Evolutionary conservation across 53 echinoderm and acorn worm genomes (phyloP).

Genomic region (Apostichopus leukothele): DNA sequence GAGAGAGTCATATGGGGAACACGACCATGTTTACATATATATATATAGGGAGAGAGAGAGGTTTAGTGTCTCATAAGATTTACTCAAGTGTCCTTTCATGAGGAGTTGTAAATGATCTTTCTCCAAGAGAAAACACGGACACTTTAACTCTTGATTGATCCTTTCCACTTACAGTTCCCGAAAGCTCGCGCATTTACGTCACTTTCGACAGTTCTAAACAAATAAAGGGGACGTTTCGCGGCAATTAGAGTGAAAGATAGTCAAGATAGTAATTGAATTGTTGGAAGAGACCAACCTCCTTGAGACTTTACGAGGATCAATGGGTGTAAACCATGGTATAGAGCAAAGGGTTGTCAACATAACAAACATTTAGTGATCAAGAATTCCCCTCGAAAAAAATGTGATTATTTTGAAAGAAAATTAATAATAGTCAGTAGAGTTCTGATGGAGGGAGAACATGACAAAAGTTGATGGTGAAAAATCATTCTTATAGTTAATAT

Average conservation of each 20-base stretch:
- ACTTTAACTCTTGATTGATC: background rate
- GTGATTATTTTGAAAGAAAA: no score
- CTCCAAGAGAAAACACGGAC: constrained; percentile 26
- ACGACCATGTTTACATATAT: no score
- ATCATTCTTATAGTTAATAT: background rate
- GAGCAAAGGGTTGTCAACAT: no score
- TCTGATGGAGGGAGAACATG: no score
- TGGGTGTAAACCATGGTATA: background rate
- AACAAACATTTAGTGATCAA: no score
- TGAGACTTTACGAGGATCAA: background rate
- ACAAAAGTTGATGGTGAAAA: no score
- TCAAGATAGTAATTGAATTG: constrained; percentile 13
- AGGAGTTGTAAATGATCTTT: constrained; percentile 10
- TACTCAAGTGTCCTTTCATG: constrained; percentile 1
- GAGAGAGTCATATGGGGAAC: no score
- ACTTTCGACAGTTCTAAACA: constrained; percentile 35
- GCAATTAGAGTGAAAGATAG: constrained; percentile 36
- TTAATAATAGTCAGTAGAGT: no score
- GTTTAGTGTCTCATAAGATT: background rate
- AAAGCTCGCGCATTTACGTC: constrained; percentile 28
- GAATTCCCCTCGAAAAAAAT: no score
- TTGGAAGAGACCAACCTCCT: background rate
- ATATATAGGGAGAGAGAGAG: background rate
- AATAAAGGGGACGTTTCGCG: background rate
- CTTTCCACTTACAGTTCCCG: background rate